These are phyloP conservation scores for Rana temporaria DNA, from an alignment of 2,113 vertebrate species.

Conservation along the genomic window DNA sequence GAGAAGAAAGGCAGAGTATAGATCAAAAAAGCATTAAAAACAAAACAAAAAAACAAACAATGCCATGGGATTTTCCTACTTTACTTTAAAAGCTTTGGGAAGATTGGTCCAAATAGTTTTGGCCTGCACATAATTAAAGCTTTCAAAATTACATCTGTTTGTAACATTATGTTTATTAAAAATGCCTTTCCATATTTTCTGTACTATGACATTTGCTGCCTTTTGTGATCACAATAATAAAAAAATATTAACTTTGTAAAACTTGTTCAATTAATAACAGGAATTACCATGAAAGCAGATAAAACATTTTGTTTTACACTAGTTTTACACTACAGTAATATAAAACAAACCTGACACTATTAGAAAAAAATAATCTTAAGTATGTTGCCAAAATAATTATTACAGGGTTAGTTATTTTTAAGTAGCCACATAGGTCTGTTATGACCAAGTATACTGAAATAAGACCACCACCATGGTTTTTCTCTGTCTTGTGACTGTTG, in stretches of 20 bases:
- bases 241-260: constrained; percentile 22
- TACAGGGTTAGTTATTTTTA: constrained; percentile 71
- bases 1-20: too few species aligned
- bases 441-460: constrained; percentile 84
- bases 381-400: not conserved
- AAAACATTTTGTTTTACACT: not conserved
- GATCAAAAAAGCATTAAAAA: too few species aligned
- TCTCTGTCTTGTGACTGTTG: constrained; percentile 63
- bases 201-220: not conserved
- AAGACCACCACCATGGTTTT: constrained; percentile 98
- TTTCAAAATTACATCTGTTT: too few species aligned
- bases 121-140: too few species aligned
- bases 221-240: not conserved
- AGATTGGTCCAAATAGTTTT: too few species aligned
- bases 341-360: constrained; percentile 1
- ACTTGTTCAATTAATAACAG: too few species aligned
- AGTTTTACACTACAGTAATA: not conserved
- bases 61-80: too few species aligned
- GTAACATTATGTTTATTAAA: constrained; percentile 1
- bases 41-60: too few species aligned
- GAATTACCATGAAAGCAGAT: not conserved
- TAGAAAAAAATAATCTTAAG: not conserved
- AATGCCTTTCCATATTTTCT: not conserved
- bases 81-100: too few species aligned
- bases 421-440: constrained; percentile 90